phyloP scores from a whole-genome alignment of 2,888 invertebrate genomes.

The Cataglyphis livida region DNA sequence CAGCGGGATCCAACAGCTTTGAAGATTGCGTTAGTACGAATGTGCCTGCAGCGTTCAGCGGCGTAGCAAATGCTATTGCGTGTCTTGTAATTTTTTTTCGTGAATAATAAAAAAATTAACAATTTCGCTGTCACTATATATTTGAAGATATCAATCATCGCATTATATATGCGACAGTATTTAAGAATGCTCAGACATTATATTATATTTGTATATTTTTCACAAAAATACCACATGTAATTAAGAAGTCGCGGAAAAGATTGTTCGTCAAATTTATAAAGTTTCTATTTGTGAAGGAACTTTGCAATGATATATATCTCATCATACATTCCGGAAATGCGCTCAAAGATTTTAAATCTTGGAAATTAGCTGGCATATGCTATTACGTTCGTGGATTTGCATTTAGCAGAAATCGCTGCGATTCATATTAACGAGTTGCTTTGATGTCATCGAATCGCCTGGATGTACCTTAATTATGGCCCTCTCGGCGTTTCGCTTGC shows the following conservation, averaged over 20 bases:
- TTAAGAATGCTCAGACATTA: neutral
- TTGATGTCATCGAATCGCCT: conserved; percentile 26
- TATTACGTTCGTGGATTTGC: conserved; percentile 7
- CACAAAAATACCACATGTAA: neutral
- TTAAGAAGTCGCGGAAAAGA: neutral
- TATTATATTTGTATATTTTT: neutral
- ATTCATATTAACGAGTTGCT: conserved; percentile 4
- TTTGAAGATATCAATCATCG: neutral
- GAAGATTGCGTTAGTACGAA: conserved; percentile 57
- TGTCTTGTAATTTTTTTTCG: neutral
- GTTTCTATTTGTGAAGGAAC: neutral
- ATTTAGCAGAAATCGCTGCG: conserved; percentile 7
- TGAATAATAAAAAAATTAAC: neutral
- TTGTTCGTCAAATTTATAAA: neutral
- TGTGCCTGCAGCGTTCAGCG: conserved; percentile 27
- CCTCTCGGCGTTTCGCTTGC: neutral
- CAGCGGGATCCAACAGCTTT: conserved; percentile 57
- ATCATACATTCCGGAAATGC: neutral
- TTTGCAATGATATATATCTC: neutral
- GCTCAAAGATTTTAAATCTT: conserved; percentile 9
- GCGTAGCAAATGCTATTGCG: conserved; percentile 21
- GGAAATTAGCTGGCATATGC: neutral
- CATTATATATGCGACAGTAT: neutral
- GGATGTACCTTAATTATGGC: conserved; percentile 39
- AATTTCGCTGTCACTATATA: neutral